Percentiles rank a stretch among this genome's conserved stretches.
These are phyloP conservation scores for Aythya baeri DNA, from an alignment of 2,113 vertebrate genomes.

Conservation along the genomic window DNA sequence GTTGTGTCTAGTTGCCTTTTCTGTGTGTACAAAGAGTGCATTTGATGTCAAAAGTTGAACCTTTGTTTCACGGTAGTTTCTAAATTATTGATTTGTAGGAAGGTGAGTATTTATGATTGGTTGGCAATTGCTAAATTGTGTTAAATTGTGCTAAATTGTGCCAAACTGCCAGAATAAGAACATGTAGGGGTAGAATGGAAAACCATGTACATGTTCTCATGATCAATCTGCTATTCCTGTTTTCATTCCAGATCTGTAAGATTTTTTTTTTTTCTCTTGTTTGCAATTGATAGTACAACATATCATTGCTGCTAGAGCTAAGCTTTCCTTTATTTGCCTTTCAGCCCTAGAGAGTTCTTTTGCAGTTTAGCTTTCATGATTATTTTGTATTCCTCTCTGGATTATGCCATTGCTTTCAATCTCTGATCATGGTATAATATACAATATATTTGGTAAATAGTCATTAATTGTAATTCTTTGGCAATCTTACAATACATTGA, in stretches of 20 bases:
- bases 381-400: constrained; percentile 6
- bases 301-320: background rate
- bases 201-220: background rate
- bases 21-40: background rate
- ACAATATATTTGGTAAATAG: constrained; percentile 20
- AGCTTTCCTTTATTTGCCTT: constrained; percentile 17
- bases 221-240: background rate
- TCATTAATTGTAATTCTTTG: background rate
- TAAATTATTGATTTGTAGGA: background rate
- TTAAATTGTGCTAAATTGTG: background rate
- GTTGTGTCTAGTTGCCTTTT: background rate
- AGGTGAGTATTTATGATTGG: background rate
- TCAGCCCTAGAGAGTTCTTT: background rate
- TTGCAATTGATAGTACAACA: background rate
- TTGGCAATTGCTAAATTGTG: background rate
- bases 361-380: background rate
- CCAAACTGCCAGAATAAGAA: background rate
- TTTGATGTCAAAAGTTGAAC: background rate
- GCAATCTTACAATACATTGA: background rate
- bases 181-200: background rate
- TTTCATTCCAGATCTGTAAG: background rate
- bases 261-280: background rate
- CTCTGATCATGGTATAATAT: constrained; percentile 12
- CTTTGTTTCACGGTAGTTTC: background rate
- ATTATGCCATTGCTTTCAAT: constrained; percentile 24